These are phyloP conservation scores for Atta cephalotes DNA, from an alignment of 1,140 invertebrate genomes.

Conservation along the genomic window DNA sequence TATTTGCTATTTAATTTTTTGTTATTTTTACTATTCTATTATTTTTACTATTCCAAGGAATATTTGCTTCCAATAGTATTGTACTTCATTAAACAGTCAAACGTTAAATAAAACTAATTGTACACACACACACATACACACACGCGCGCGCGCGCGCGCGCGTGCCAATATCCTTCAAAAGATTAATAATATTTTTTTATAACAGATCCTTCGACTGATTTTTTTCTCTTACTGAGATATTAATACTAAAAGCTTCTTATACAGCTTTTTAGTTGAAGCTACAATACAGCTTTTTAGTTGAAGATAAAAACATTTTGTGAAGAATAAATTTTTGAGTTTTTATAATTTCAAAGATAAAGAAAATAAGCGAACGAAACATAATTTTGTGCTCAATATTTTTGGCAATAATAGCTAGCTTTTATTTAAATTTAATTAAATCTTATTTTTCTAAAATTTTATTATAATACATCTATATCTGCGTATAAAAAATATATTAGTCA, in stretches of 20 bases:
- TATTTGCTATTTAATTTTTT: too few relatives aligned
- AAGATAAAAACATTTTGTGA: not conserved
- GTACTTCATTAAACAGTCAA: too few relatives aligned
- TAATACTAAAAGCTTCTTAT: not conserved
- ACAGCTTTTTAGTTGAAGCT: not conserved
- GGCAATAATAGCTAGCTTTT: not conserved
- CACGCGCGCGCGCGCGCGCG: too few relatives aligned
- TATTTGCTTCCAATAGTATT: too few relatives aligned
- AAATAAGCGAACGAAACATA: not conserved
- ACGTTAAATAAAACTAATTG: too few relatives aligned
- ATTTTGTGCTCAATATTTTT: not conserved
- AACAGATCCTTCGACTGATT: not conserved
- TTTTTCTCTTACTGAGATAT: not conserved
- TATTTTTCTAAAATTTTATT: not conserved
- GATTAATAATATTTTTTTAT: not conserved
- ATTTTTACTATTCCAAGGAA: too few relatives aligned
- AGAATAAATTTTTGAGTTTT: slow-evolving; percentile 14
- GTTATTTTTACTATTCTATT: too few relatives aligned
- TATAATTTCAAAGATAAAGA: not conserved
- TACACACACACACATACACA: too few relatives aligned
- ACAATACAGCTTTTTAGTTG: not conserved
- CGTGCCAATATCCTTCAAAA: too few relatives aligned
- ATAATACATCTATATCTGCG: not conserved
- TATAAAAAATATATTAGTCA: not conserved
- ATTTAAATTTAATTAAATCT: slow-evolving; percentile 10